Evolutionary conservation across 2,797 vertebrate genomes (phyloP).

Genomic region (Sphenodon punctatus): DNA sequence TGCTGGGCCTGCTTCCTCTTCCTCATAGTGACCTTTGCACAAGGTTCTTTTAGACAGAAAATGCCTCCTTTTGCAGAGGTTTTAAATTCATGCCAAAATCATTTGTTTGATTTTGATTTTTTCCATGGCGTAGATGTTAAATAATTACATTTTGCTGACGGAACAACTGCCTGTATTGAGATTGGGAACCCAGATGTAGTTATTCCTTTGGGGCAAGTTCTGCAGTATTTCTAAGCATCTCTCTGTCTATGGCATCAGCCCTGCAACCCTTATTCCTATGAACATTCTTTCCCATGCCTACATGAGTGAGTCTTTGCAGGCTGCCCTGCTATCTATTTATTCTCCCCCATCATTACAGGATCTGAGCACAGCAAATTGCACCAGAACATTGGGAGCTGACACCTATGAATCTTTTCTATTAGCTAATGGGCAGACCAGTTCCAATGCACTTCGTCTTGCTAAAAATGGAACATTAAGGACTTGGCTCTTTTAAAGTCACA

Average conservation of each 20-base stretch:
- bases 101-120: rapidly evolving
- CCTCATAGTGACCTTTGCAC: too few species aligned
- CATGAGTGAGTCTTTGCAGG: background rate
- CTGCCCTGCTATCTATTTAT: background rate
- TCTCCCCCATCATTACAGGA: background rate
- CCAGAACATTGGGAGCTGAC: background rate
- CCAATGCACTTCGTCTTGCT: background rate
- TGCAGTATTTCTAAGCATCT: background rate
- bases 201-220: background rate
- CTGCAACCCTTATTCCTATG: background rate
- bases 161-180: background rate
- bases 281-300: slow-evolving; percentile 5
- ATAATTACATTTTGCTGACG: background rate
- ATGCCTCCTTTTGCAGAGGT: background rate
- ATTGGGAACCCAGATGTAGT: background rate
- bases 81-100: background rate
- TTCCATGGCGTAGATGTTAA: background rate
- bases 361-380: background rate
- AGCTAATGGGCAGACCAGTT: background rate
- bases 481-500: background rate
- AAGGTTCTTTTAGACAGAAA: background rate
- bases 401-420: background rate
- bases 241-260: background rate
- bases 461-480: background rate
- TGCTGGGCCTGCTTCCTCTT: too few species aligned